Conservation (phyloP, 2,888 invertebrate genomes). For the Hypsopygia costalis region DNA sequence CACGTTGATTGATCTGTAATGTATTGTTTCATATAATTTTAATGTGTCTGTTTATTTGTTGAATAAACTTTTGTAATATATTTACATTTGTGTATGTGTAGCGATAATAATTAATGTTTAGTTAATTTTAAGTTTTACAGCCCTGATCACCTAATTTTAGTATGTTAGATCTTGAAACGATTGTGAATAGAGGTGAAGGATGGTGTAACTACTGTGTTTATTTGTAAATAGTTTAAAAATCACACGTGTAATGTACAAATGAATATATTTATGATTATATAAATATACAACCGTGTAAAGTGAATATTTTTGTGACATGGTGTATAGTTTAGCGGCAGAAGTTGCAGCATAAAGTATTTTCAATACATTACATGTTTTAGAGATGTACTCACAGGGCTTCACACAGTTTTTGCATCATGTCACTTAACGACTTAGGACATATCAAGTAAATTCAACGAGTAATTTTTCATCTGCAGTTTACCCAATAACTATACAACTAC, state of each 20-base stretch:
- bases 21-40: no score
- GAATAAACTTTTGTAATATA: conserved; percentile 8
- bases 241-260: conserved; percentile 74
- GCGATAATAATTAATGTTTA: conserved; percentile 26
- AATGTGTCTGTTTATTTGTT: background rate
- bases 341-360: conserved; percentile 55
- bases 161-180: conserved; percentile 39
- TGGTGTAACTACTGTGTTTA: conserved; percentile 52
- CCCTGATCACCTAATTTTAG: conserved; percentile 50
- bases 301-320: conserved; percentile 76
- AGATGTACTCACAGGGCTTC: conserved; percentile 51
- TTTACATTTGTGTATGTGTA: conserved; percentile 8
- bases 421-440: conserved; percentile 55
- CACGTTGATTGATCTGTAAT: no score
- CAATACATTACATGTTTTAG: conserved; percentile 48
- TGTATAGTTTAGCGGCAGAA: conserved; percentile 54
- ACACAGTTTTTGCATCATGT: conserved; percentile 70
- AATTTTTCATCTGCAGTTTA: conserved; percentile 34
- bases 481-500: conserved; percentile 27
- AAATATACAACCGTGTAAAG: conserved; percentile 60
- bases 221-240: conserved; percentile 70
- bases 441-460: conserved; percentile 52
- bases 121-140: conserved; percentile 54
- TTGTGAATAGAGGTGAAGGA: conserved; percentile 61
- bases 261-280: conserved; percentile 67